A percentile compares a stretch with the other conserved stretches of the same genome.
Evolutionary conservation across 2,888 invertebrate genomes (phyloP).

Genomic region (Cylindroiulus punctatus): DNA sequence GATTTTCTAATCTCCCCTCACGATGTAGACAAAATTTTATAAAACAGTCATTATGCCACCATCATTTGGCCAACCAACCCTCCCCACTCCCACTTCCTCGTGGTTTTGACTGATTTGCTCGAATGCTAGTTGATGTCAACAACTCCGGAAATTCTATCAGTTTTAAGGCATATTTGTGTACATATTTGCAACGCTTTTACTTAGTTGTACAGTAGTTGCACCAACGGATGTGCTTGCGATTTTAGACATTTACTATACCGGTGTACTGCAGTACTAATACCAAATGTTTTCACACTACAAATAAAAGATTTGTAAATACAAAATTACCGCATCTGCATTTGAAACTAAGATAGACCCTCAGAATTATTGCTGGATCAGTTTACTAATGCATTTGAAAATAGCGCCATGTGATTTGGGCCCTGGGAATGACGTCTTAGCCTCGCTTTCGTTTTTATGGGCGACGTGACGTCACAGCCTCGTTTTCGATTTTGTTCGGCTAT

Average conservation of each 20-base stretch:
- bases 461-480: constrained; percentile 21
- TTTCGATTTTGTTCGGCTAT: background rate
- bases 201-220: background rate
- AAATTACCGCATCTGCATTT: background rate
- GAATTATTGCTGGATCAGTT: no score
- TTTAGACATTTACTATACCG: background rate
- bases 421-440: no score
- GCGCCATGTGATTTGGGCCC: background rate
- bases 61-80: no score
- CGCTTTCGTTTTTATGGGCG: no score
- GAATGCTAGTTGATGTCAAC: background rate
- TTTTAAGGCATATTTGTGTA: background rate
- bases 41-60: no score
- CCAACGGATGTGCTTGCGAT: background rate
- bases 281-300: background rate
- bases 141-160: no score
- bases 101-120: background rate
- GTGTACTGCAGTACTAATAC: background rate
- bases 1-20: no score
- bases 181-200: background rate
- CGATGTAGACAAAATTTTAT: no score
- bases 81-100: background rate
- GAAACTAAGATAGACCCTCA: no score
- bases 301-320: background rate
- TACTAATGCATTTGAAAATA: background rate